Base-by-base conservation (phyloP, 1,140 invertebrate genomes). In the Zophobas morio region DNA sequence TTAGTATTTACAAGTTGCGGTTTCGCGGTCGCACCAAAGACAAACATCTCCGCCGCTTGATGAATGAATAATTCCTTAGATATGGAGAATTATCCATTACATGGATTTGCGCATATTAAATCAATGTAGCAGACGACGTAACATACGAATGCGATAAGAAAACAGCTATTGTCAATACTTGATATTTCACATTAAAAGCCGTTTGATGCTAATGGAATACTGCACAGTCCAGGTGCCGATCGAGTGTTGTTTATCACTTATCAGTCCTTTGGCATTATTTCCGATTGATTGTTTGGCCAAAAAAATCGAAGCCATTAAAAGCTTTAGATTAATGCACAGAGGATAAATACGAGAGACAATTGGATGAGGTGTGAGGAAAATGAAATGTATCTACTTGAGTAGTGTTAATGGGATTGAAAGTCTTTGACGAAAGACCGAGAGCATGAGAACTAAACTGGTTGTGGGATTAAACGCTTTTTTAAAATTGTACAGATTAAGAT, bases 171-270 rank as follows among this genome's bases (percentile, higher is more conserved):
- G 60, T 66, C 60, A 66, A 66, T 66, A 66, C 74, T 46, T 49
- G 66, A 79, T 77, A 79, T 57, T 76, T 79, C 74, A 74, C 78
- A 79, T 79, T 79, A 79, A 79, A 79, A 79, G 78, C 78, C 42
- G 51, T 76, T 76, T 79, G 78, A 79, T 77, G 78, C 78, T 79
- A 79, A 79, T 79, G 78, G 78, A 79, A 77, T 57, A 57, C 63
- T 77, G 74, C 78, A 75, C 74, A 66, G 70, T 75, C 76, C 76
- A 74, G 76, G 74, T 78, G 76, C 76, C 71, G 66, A 51, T 66
- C 74, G 57, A 75, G 74, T 57, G 74, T 34, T 75, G 42, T 75
- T 75, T 75, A 66, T 75, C 74, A 75, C 36, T 70, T 57, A 75
- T 53, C 47, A 72, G 47, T 51, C 66, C 6, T 70, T 51, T 51